These are phyloP conservation scores for Diarsia rubi DNA, from an alignment of 2,888 invertebrate species.

Conservation along the genomic window DNA sequence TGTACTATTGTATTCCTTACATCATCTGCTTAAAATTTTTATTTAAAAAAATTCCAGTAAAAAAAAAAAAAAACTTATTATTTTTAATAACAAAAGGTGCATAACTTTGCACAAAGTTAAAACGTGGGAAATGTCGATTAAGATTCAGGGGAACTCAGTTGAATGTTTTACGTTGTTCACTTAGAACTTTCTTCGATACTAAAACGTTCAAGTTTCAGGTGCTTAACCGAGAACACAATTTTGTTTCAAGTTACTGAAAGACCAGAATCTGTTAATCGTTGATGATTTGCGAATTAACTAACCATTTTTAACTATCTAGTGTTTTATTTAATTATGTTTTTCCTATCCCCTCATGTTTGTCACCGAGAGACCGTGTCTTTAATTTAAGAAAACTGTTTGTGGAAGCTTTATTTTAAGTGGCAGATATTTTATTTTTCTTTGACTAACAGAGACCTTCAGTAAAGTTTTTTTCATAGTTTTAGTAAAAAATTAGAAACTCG, in stretches of 20 bases:
- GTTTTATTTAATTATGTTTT: too few species aligned
- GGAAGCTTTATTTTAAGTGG: too few species aligned
- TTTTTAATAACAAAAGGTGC: background rate
- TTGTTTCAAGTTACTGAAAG: constrained; percentile 1
- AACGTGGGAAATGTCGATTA: constrained; percentile 1
- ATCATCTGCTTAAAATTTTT: background rate
- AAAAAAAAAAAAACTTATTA: too few species aligned
- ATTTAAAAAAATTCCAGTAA: background rate
- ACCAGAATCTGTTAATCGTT: background rate
- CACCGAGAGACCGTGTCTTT: too few species aligned
- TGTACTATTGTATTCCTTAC: background rate
- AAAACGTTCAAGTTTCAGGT: constrained; percentile 17
- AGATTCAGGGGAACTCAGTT: constrained; percentile 20
- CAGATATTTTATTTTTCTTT: too few species aligned
- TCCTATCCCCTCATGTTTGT: too few species aligned
- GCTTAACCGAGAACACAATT: constrained; percentile 2
- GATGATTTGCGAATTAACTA: background rate
- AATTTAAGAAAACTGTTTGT: too few species aligned
- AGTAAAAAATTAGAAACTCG: too few species aligned
- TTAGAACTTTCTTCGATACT: constrained; percentile 21
- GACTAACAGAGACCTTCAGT: too few species aligned
- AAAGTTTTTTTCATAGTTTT: too few species aligned
- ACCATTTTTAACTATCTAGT: background rate
- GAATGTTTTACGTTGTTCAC: constrained; percentile 27
- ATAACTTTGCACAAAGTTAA: background rate